Evolutionary conservation across 2,888 invertebrate species (phyloP).

Genomic region (Lepidonotus clava): DNA sequence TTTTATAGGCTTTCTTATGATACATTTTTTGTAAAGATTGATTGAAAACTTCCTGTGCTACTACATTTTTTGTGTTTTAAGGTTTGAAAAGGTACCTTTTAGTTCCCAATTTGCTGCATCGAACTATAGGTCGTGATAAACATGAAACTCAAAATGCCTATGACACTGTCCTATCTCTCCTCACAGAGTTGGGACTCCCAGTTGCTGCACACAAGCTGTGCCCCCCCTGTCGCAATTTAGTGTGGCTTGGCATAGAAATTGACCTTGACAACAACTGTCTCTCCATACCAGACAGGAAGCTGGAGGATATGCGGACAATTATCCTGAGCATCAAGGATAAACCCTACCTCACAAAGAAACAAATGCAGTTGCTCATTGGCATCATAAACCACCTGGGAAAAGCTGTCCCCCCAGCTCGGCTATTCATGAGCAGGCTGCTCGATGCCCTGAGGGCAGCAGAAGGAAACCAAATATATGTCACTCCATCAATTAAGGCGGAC

Average conservation of each 20-base stretch:
- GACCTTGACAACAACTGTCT: not conserved
- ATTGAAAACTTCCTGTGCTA: no score
- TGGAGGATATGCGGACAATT: not conserved
- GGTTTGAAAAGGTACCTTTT: no score
- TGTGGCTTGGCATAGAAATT: not conserved
- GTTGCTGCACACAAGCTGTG: not conserved
- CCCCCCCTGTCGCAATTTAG: not conserved
- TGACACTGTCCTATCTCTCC: no score
- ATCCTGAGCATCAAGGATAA: not conserved
- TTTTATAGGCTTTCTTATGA: no score
- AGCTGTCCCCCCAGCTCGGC: not conserved
- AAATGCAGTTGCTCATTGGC: not conserved
- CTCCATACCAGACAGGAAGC: not conserved
- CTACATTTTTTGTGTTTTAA: no score
- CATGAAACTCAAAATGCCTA: no score
- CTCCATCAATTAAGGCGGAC: not conserved
- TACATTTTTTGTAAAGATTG: no score
- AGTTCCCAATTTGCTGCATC: no score
- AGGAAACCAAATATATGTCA: not conserved
- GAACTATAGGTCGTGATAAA: no score
- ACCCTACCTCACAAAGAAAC: not conserved
- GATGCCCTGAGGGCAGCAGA: not conserved
- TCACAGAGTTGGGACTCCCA: not conserved
- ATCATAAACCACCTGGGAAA: not conserved
- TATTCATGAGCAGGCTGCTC: not conserved